Conservation (phyloP, 2,113 vertebrate genomes). For the Psilopsiagon aurifrons region DNA sequence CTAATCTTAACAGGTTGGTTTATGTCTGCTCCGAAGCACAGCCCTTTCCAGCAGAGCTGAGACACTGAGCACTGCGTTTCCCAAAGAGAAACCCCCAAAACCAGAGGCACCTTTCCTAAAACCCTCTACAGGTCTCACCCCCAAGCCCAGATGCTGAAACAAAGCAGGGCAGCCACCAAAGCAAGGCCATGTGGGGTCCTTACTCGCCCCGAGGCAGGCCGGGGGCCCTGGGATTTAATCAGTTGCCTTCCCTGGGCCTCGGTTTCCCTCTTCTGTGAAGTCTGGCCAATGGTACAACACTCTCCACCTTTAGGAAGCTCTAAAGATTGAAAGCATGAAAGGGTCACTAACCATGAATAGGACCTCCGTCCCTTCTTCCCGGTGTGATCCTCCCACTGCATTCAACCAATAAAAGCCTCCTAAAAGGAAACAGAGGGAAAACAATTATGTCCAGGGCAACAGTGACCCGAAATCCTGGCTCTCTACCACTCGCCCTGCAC, state of each 20-base stretch:
- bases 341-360: constrained; percentile 72
- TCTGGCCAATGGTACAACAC: background rate
- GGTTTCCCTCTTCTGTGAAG: background rate
- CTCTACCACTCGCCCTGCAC: background rate
- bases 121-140: background rate
- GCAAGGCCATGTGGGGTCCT: rapidly evolving
- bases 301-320: constrained; percentile 66
- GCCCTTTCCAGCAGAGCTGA: background rate
- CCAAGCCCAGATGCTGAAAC: background rate
- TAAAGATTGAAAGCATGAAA: constrained; percentile 73
- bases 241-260: background rate
- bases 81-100: background rate
- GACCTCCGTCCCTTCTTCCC: constrained; percentile 63
- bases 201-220: background rate
- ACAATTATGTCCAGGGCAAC: constrained; percentile 33
- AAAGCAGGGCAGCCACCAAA: background rate
- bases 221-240: rapidly evolving
- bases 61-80: rapidly evolving
- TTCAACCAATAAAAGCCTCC: constrained; percentile 72
- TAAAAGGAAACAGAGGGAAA: constrained; percentile 70
- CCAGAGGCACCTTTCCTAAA: background rate
- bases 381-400: constrained; percentile 69
- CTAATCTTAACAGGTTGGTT: background rate
- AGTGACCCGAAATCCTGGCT: background rate
- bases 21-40: background rate